Evolutionary conservation across 2,888 invertebrate species (phyloP), one percentile per base, ranked within the genome.

Genomic region (Cactoblastis cactorum): DNA sequence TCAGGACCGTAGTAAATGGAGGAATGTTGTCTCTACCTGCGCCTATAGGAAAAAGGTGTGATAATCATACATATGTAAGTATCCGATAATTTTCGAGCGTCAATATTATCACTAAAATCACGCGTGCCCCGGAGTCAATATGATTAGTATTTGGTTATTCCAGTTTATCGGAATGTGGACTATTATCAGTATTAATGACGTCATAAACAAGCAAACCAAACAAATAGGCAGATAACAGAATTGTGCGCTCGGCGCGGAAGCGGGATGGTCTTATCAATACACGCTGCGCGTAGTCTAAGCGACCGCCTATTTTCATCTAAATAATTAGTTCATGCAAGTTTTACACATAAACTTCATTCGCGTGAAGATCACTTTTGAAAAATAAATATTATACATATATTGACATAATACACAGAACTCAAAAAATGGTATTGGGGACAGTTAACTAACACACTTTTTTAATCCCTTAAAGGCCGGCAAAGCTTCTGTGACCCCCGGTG

Each of bases 171-270:
- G 22, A 41, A 41, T 24, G 24, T 22, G 38, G n/a, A 3, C 24
- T 41, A 24, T 41, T 41, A 41, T 24, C 41, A 41, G 24, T 41
- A 41, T 41, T 14, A 41, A 41, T 41, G 22, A 28, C 43, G 28
- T 43, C 43, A 43, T 43, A 43, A 43, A 43, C 43, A 43, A 9
- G 28, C 28, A 28, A 9, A 24, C 22, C 43, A 15, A 43, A 43
- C 43, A 43, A 43, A 43, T 28, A 14, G 43, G 28, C 11, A 32
- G 43, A 43, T 43, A 43, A 43, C 43, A 43, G 14, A 41, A 24
- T 41, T 41, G 19, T 12, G 41, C 41, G 24, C 12, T 22, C 24
- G 39, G 11, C 12, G 41, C 41, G 39, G 39, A 41, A 24, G 24
- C 41, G 41, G 24, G 22, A 24, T 5, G 9, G 38, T 2, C 11